These are phyloP conservation scores for Notolepis coatsorum DNA, from an alignment of 2,797 vertebrate species.

Conservation along the genomic window DNA sequence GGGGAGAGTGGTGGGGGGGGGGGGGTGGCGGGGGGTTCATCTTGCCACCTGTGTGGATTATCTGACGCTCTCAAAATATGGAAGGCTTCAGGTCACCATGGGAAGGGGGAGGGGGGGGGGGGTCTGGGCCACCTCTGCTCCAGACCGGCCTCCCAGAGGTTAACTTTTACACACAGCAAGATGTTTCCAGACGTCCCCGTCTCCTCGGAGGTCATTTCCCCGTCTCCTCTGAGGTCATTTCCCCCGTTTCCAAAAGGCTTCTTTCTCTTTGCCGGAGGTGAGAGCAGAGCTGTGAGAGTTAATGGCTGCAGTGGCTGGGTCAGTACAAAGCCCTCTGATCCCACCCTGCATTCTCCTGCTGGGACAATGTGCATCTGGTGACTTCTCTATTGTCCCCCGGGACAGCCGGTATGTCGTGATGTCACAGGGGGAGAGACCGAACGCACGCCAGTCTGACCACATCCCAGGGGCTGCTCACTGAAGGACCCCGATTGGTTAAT, in stretches of 20 bases:
- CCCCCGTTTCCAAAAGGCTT: slow-evolving; percentile 32
- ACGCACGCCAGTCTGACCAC: too few relatives aligned
- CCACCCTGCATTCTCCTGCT: slow-evolving; percentile 67
- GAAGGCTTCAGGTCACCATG: slow-evolving; percentile 39
- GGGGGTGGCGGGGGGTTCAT: slow-evolving; percentile 71
- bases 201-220: neutral
- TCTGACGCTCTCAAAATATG: slow-evolving; percentile 56
- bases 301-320: slow-evolving; percentile 65
- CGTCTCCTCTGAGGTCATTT: neutral
- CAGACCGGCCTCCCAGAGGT: too few relatives aligned
- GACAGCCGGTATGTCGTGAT: slow-evolving; percentile 74
- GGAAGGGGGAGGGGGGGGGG: slow-evolving; percentile 8
- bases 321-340: slow-evolving; percentile 77
- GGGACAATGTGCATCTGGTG: slow-evolving; percentile 78
- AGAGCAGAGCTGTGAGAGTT: slow-evolving; percentile 56
- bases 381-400: slow-evolving; percentile 74
- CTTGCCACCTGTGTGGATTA: slow-evolving; percentile 73
- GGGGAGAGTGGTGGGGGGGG: slow-evolving; percentile 56
- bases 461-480: too few relatives aligned
- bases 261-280: too few relatives aligned
- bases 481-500: too few relatives aligned
- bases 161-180: neutral
- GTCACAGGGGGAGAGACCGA: slow-evolving; percentile 50
- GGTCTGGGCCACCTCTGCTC: neutral
- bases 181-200: neutral